phyloP scores from a whole-genome alignment of 2,113 vertebrate species.

The Crotalus horridus region DNA sequence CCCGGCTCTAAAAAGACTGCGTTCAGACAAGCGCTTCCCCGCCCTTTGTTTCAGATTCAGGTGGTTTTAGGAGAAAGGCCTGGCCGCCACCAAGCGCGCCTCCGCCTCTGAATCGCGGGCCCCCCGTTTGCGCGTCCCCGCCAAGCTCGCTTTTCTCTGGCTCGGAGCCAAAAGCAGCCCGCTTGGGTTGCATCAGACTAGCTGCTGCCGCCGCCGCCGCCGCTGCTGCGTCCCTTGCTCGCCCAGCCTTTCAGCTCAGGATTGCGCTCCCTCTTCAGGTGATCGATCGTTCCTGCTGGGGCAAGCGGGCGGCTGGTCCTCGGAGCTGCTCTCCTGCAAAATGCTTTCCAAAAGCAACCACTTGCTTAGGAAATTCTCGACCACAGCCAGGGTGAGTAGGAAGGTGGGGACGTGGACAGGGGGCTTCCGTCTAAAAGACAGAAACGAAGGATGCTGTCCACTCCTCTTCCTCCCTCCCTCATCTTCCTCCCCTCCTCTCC shows the following conservation, averaged over 20 bases:
- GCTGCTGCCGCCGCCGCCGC: neutral
- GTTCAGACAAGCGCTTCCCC: neutral
- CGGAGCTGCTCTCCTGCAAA: neutral
- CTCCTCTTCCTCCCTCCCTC: neutral
- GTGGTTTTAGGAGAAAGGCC: neutral
- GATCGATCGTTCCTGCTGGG: neutral
- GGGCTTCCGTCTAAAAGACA: neutral
- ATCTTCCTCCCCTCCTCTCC: neutral
- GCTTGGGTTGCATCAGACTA: constrained; percentile 34
- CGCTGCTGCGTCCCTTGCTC: neutral
- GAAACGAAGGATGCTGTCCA: neutral
- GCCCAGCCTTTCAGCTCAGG: neutral
- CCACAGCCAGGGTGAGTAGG: constrained; percentile 78
- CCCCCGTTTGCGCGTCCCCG: neutral
- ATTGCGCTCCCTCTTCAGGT: no score
- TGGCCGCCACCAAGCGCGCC: neutral
- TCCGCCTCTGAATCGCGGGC: neutral
- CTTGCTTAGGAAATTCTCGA: constrained; percentile 82
- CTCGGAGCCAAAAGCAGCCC: constrained; percentile 11
- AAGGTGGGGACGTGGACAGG: neutral
- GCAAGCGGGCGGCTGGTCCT: neutral
- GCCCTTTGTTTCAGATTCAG: neutral
- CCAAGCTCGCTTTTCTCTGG: neutral
- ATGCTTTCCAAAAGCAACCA: constrained; percentile 82
- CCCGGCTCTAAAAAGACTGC: neutral